Base-by-base conservation (phyloP, 1,140 invertebrate species). In the Cydia amplana region DNA sequence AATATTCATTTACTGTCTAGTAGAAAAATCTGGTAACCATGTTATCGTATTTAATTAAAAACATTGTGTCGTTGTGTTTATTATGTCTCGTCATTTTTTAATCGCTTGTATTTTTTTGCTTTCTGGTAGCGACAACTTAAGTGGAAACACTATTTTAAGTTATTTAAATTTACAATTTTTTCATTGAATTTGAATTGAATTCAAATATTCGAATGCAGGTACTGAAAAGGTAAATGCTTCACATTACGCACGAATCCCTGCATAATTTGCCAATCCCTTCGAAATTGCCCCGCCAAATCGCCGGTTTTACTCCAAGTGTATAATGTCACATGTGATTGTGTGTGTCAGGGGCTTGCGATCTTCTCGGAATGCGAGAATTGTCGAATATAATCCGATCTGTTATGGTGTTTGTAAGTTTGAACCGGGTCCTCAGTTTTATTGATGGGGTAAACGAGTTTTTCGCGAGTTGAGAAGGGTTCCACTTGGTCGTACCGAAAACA, bases 221-320 rank as follows among this genome's bases (percentile, higher is more conserved):
- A 20, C n/a, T 43, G n/a, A 70, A 70, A 70, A 18, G 65, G 65
- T 70, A 43, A 43, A 70, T 7, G 28, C 32, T 3, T 40, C 65
- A 10, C 32, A 40, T 70, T 18, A 70, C 65, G 65, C 16, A 16
- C n/a, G 16, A 7, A 36, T 9, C 16, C 65, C 65, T 70, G 65
- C 65, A 70, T 70, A 70, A 70, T 70, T 18, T 36, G 32, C 5
- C 65, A 70, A 36, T 70, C 36, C 36, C 65, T 20, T n/a, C 32
- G 28, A 10, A 70, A 70, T 70, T 70, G 65, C 65, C 18, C 23
- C 4, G 65, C 32, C 32, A 70, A 70, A 70, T 70, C 32, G 65
- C 1, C 23, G 65, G 14, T 40, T 43, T 40, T 70, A 36, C 36
- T 7, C 16, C 32, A 60, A 60, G 0, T 4, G 55, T 60, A 60